Conservation (phyloP, 2,113 vertebrate species). For the Sylvia atricapilla region DNA sequence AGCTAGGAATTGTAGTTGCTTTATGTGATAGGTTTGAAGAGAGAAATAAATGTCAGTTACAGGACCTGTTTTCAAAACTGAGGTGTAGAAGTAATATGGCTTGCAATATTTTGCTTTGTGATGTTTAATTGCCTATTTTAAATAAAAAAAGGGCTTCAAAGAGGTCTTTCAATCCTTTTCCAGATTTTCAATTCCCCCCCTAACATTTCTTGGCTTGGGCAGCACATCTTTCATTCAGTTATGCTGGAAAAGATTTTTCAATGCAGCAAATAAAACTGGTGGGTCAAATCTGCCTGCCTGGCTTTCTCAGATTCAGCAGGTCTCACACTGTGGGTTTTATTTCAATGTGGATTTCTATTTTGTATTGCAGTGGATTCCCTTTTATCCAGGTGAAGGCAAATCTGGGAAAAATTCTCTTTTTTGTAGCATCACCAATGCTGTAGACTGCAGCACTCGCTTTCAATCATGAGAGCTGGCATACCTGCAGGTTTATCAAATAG, state of each 20-base stretch:
- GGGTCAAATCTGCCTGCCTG: background rate
- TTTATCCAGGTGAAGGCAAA: background rate
- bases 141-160: background rate
- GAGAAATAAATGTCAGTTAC: background rate
- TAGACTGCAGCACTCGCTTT: background rate
- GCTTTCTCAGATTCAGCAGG: background rate
- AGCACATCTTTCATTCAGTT: background rate
- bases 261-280: background rate
- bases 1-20: background rate
- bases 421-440: background rate
- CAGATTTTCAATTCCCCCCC: background rate
- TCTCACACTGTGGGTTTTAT: background rate
- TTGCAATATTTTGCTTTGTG: background rate
- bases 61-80: background rate
- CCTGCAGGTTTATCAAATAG: background rate
- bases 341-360: background rate
- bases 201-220: background rate
- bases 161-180: background rate
- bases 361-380: background rate
- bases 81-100: background rate
- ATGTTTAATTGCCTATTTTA: background rate
- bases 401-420: background rate
- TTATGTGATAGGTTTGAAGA: background rate
- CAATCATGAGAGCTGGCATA: rapidly evolving
- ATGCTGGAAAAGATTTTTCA: background rate